phyloP scores from a whole-genome alignment of 2,888 invertebrate species.

The Drosophila nr. perissopoda region DNA sequence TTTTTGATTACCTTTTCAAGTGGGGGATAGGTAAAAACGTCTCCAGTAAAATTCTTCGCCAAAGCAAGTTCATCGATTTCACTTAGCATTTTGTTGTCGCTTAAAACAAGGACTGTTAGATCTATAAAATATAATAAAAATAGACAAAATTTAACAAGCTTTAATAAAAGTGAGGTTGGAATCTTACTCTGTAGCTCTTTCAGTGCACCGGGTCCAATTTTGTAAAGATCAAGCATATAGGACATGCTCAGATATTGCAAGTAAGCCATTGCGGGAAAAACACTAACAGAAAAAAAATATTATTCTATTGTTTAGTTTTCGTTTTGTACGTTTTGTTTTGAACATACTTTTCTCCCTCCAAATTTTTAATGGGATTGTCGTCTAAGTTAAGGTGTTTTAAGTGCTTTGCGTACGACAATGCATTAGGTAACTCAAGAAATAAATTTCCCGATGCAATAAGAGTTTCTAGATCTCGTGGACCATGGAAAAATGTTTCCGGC shows the following conservation, averaged over 20 bases:
- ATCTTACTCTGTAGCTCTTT: slow-evolving; percentile 86
- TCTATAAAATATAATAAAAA: slow-evolving; percentile 55
- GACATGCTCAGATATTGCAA: slow-evolving; percentile 89
- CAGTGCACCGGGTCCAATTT: slow-evolving; percentile 87
- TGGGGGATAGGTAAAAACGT: slow-evolving; percentile 88
- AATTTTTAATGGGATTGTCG: slow-evolving; percentile 88
- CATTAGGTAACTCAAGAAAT: slow-evolving; percentile 87
- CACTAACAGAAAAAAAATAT: slow-evolving; percentile 84
- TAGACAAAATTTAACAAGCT: not conserved
- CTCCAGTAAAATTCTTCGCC: slow-evolving; percentile 85
- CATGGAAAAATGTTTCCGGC: slow-evolving; percentile 89
- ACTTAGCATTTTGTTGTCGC: slow-evolving; percentile 88
- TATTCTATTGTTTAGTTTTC: not conserved
- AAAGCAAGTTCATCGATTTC: slow-evolving; percentile 88
- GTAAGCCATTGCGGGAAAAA: slow-evolving; percentile 87
- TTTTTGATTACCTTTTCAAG: slow-evolving; percentile 86
- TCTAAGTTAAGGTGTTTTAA: slow-evolving; percentile 88
- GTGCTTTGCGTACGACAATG: slow-evolving; percentile 87
- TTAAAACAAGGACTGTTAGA: slow-evolving; percentile 87
- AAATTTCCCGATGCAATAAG: slow-evolving; percentile 89
- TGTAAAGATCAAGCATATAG: slow-evolving; percentile 87
- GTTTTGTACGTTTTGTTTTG: no score
- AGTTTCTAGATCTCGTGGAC: slow-evolving; percentile 87
- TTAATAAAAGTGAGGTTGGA: not conserved
- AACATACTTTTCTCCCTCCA: slow-evolving; percentile 85